Conservation (phyloP, 2,888 invertebrate species). For the Mythimna loreyi region DNA sequence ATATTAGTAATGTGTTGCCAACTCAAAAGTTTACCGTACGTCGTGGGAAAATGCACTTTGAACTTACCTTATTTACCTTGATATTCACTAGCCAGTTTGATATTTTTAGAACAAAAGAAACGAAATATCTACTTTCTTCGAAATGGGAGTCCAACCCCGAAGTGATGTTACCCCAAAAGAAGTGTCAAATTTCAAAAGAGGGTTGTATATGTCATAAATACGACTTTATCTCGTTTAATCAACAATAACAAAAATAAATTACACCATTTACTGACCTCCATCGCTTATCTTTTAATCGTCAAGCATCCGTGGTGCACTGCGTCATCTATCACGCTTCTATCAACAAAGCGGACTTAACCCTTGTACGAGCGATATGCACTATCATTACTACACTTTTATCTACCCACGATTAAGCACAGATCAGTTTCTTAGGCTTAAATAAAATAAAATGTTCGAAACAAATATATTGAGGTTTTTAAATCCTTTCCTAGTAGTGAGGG, state of each 20-base stretch:
- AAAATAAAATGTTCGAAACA: slow-evolving; percentile 38
- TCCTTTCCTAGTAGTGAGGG: slow-evolving; percentile 79
- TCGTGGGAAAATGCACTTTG: slow-evolving; percentile 7
- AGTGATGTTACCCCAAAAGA: slow-evolving; percentile 24
- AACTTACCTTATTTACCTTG: background rate
- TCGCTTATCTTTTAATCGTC: slow-evolving; percentile 58
- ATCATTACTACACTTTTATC: slow-evolving; percentile 74
- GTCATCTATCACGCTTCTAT: slow-evolving; percentile 55
- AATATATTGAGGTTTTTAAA: slow-evolving; percentile 74
- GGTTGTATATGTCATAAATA: slow-evolving; percentile 37
- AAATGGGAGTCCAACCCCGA: slow-evolving; percentile 37
- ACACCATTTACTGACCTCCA: slow-evolving; percentile 50
- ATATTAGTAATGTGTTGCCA: slow-evolving; percentile 30
- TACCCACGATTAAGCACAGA: slow-evolving; percentile 76
- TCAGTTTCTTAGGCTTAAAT: slow-evolving; percentile 74
- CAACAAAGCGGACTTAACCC: slow-evolving; percentile 66
- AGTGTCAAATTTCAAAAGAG: slow-evolving; percentile 43
- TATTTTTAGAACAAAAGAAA: background rate
- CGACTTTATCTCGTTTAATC: slow-evolving; percentile 15
- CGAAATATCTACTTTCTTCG: slow-evolving; percentile 10
- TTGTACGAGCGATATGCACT: slow-evolving; percentile 65
- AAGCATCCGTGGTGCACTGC: slow-evolving; percentile 52
- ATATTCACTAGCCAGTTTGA: background rate
- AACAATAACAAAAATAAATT: slow-evolving; percentile 51
- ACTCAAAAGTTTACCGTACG: background rate